A percentile compares a stretch with the other conserved stretches of the same genome.
These are phyloP conservation scores for Dasypogon diadema DNA, from an alignment of 2,888 invertebrate species.

Conservation along the genomic window DNA sequence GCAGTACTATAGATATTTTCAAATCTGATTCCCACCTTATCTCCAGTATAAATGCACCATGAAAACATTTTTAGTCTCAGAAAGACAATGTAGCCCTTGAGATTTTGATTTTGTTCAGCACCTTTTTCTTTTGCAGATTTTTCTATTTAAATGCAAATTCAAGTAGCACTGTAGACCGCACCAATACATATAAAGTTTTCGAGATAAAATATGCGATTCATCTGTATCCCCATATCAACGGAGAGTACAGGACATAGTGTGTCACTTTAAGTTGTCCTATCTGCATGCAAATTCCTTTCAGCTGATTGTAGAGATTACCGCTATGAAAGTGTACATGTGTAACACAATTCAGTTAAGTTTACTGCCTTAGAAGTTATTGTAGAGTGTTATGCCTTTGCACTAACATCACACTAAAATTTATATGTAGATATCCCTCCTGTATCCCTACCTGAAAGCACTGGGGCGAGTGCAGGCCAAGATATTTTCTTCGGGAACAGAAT, in stretches of 20 bases:
- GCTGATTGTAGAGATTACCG: constrained; percentile 43
- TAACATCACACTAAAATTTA: too few species aligned
- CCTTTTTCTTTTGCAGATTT: constrained; percentile 44
- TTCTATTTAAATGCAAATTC: constrained; percentile 54
- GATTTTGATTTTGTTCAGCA: constrained; percentile 42
- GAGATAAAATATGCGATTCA: constrained; percentile 38
- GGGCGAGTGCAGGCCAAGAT: neutral
- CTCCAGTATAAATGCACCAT: constrained; percentile 36
- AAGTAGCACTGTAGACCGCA: constrained; percentile 21
- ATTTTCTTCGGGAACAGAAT: neutral
- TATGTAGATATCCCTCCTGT: neutral
- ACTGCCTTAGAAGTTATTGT: constrained; percentile 30
- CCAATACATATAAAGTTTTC: constrained; percentile 6
- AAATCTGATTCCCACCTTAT: constrained; percentile 36
- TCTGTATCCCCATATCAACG: constrained; percentile 20
- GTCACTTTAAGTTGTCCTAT: constrained; percentile 42
- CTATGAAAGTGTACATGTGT: constrained; percentile 18
- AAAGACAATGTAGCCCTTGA: neutral
- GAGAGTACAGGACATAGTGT: constrained; percentile 28
- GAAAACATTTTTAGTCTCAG: constrained; percentile 22
- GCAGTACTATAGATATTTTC: too few species aligned
- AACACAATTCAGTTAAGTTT: constrained; percentile 41
- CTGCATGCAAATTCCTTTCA: constrained; percentile 45
- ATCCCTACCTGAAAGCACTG: neutral
- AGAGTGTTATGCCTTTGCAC: neutral